Evolutionary conservation across 1,140 invertebrate genomes (phyloP), one percentile per base, ranked within the genome.

Genomic region (Neodiprion fabricii): DNA sequence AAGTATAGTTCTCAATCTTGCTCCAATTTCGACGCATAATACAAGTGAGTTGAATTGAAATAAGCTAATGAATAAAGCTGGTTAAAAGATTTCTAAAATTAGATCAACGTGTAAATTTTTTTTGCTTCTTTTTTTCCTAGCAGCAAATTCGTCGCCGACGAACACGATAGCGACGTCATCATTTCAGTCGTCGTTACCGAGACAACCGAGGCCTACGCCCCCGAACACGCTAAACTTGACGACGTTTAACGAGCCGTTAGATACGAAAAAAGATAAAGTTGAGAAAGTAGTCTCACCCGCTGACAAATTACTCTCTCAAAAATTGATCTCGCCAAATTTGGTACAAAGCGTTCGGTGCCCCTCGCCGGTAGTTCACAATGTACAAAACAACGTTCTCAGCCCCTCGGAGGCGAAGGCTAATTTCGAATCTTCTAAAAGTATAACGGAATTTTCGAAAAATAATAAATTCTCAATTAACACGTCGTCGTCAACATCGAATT

Each of bases 181-280:
- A 23, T 85, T 88, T 48, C 80, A 76, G 2, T 82, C 84, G 23
- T 85, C 85, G 70, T 77, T 84, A 71, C 85, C 86, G 7, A 81
- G 92, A 82, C 92, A 92, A 61, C 92, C 92, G n/a, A 89, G 94
- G 80, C 94, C 94, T 0, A 94, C 94, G 74, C 93, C 94, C 77
- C 95, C 95, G 7, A 95, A 95, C 82, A 95, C 95, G 17, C 86
- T 96, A 75, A 95, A 95, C 87, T 89, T 96, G 72, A 91, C 85
- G 50, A 86, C 83, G 7, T 88, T 88, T 77, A 88, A 89, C 75
- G 87, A 89, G 72, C 87, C 87, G 2, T 68, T 87, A 73, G 85
- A 85, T 68, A 49, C 75, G 5, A 82, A 83, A 71, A 85, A 83
- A 70, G 81, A 83, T 28, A 80, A 79, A 17, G 79, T 81, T 53